Evolutionary conservation across 2,797 vertebrate species (phyloP).

Genomic region (Alectoris magna): DNA sequence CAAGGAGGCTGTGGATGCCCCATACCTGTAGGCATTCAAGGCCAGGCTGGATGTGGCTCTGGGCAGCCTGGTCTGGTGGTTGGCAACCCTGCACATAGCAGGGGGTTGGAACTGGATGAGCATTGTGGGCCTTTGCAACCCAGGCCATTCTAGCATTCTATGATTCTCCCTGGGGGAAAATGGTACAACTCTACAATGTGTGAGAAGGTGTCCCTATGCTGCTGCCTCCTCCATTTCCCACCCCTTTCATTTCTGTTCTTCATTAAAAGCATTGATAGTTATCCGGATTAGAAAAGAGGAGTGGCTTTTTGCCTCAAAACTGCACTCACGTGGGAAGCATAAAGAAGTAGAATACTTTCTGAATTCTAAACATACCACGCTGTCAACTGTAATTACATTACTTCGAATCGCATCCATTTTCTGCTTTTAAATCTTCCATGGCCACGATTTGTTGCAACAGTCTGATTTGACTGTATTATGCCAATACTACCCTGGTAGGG

Average conservation of each 20-base stretch:
- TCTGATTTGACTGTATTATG: not conserved
- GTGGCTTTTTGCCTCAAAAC: not conserved
- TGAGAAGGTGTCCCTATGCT: not conserved
- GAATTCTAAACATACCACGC: not conserved
- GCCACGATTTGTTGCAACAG: not conserved
- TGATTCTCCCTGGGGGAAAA: not conserved
- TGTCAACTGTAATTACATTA: not conserved
- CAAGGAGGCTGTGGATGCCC: too few species aligned
- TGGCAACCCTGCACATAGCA: too few species aligned
- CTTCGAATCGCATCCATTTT: not conserved
- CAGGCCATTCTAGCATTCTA: too few species aligned
- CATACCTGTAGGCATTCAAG: too few species aligned
- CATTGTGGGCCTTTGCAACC: too few species aligned
- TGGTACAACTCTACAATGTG: not conserved
- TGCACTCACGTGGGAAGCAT: not conserved
- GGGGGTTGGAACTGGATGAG: too few species aligned
- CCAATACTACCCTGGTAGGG: not conserved
- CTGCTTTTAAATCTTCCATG: not conserved
- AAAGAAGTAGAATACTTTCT: not conserved
- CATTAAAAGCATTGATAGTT: not conserved
- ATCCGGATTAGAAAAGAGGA: not conserved
- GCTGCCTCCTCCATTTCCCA: not conserved
- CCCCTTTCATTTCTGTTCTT: not conserved
- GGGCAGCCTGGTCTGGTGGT: too few species aligned
- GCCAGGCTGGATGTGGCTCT: too few species aligned